Base-by-base conservation (phyloP, 2,113 vertebrate genomes). In the Eulemur rufifrons region DNA sequence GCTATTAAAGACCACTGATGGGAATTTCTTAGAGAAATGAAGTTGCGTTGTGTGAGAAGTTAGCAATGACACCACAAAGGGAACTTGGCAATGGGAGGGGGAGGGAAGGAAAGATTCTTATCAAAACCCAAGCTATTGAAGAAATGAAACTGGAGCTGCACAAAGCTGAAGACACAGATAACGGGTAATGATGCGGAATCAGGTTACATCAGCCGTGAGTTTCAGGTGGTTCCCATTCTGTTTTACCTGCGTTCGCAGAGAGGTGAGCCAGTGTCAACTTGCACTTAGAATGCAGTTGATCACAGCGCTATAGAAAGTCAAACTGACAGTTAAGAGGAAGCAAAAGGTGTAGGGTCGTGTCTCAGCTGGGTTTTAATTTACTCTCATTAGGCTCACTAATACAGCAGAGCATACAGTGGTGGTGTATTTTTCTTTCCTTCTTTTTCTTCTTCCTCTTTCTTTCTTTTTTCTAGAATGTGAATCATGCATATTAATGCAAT, bases 251-350 rank as follows among this genome's bases (percentile, higher is more conserved):
- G 89, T 95, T 97, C 23, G 20, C 68, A 96, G 96, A 95, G 98
- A 98, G 95, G 94, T 97, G 98, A 98, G 96, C 66, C 37, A 76
- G n/a, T 97, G 96, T 98, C 98, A 98, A 86, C 91, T 98, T 98
- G 92, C 95, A 96, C 98, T 98, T 98, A 98, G 81, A 97, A 97
- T 89, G 86, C 77, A 93, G 95, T 89, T 98, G 98, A 98, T 98
- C 98, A 97, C 84, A 92, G 95, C 11, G 78, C 94, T 98, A 97
- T 21, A n/a, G 95, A 97, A 98, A 98, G 97, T 97, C 97, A 98
- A 95, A 92, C 0, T 97, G 98, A 98, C 98, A 98, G 91, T 84
- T 97, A 97, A 97, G 97, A 98, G 96, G 94, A 98, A 98, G 92
- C 34, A 90, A 97, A 97, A 97, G 89, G 95, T 97, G 98, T 92